Evolutionary conservation across 2,888 invertebrate species (phyloP).

Genomic region (Sminthurides aquaticus): DNA sequence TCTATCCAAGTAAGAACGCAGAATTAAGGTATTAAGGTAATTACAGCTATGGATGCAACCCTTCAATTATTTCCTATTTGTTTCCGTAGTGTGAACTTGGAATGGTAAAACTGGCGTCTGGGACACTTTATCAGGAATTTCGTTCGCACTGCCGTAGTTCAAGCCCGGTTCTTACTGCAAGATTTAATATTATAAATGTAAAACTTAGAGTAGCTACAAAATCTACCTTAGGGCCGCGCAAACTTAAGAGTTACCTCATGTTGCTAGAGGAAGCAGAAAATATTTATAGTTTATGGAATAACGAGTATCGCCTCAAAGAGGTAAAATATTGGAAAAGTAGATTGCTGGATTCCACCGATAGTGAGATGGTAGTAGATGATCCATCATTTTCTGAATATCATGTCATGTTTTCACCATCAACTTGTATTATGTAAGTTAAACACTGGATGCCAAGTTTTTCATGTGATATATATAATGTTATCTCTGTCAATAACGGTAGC

Average conservation of each 20-base stretch:
- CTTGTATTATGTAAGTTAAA: neutral
- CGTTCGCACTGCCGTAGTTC: slow-evolving; percentile 28
- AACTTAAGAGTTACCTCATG: slow-evolving; percentile 17
- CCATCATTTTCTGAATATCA: neutral
- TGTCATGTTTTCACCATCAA: neutral
- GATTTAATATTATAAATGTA: slow-evolving; percentile 26
- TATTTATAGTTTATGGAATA: slow-evolving; percentile 29
- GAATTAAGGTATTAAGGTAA: neutral
- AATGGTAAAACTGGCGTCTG: slow-evolving; percentile 23
- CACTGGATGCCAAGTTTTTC: neutral
- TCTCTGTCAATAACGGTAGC: neutral
- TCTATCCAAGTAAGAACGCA: slow-evolving; percentile 32
- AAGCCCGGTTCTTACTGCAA: slow-evolving; percentile 28
- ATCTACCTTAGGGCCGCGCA: slow-evolving; percentile 3
- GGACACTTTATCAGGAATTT: slow-evolving; percentile 32
- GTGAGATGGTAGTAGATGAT: slow-evolving; percentile 1
- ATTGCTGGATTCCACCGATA: neutral
- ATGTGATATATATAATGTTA: neutral
- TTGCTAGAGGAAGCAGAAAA: slow-evolving; percentile 24
- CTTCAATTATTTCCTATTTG: slow-evolving; percentile 1
- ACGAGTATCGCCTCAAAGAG: slow-evolving; percentile 30
- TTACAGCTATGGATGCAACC: neutral
- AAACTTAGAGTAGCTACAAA: slow-evolving; percentile 7
- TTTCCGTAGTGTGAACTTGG: slow-evolving; percentile 30
- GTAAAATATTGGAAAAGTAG: slow-evolving; percentile 11